Conservation (phyloP, 2,888 invertebrate genomes). For the Caradrina clavipalpis region DNA sequence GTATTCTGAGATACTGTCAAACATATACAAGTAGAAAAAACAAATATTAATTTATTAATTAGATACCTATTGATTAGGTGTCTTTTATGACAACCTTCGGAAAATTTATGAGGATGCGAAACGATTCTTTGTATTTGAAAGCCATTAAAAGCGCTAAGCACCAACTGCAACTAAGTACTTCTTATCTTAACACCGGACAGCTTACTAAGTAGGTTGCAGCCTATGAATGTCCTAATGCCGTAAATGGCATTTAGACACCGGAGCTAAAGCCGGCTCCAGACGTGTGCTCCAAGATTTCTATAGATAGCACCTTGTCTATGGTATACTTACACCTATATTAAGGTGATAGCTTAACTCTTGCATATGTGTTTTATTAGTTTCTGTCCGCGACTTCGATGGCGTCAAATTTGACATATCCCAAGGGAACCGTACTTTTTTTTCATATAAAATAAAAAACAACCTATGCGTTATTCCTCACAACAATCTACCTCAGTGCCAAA, state of each 20-base stretch:
- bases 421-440: no score
- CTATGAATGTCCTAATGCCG: constrained; percentile 31
- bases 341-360: constrained; percentile 5
- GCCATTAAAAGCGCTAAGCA: constrained; percentile 4
- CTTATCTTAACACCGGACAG: constrained; percentile 7
- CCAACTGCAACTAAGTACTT: background rate
- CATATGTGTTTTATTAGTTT: background rate
- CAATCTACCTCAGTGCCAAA: no score
- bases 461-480: no score
- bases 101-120: no score
- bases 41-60: no score
- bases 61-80: no score
- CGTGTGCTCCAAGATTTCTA: constrained; percentile 28
- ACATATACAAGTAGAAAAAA: no score
- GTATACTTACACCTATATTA: background rate
- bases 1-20: no score
- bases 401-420: no score
- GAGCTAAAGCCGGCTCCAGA: constrained; percentile 27
- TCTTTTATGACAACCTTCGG: no score
- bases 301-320: constrained; percentile 34
- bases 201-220: constrained; percentile 32
- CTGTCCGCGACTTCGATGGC: no score
- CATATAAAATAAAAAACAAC: no score
- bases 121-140: background rate
- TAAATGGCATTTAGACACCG: constrained; percentile 49